These are phyloP conservation scores for Harpegnathos saltator DNA, from an alignment of 1,140 invertebrate species.

Conservation along the genomic window DNA sequence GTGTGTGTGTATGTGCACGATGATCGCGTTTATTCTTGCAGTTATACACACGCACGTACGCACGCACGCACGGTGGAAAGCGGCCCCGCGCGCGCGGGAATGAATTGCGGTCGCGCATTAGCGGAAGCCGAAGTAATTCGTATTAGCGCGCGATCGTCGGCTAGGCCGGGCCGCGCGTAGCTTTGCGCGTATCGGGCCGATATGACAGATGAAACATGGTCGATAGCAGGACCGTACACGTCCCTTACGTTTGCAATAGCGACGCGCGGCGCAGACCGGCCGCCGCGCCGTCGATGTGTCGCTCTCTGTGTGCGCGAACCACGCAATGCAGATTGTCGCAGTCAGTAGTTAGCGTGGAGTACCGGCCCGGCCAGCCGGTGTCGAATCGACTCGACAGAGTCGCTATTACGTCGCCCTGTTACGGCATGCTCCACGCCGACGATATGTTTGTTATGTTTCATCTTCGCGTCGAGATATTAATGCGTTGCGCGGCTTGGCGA, in stretches of 20 bases:
- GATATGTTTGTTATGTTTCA: slow-evolving; percentile 55
- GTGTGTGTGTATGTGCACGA: not conserved
- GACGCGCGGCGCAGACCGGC: not conserved
- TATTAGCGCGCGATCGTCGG: slow-evolving; percentile 50
- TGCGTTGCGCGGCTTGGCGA: not conserved
- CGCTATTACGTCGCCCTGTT: not conserved
- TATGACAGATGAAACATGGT: slow-evolving; percentile 59
- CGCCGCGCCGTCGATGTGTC: slow-evolving; percentile 33
- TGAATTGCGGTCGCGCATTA: slow-evolving; percentile 47
- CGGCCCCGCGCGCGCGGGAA: slow-evolving; percentile 4
- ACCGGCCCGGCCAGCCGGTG: slow-evolving; percentile 13
- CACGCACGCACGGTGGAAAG: slow-evolving; percentile 2
- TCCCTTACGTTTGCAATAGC: slow-evolving; percentile 57
- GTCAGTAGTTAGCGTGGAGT: slow-evolving; percentile 51
- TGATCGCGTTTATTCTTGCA: slow-evolving; percentile 30
- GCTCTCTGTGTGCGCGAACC: slow-evolving; percentile 23
- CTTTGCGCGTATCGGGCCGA: slow-evolving; percentile 53
- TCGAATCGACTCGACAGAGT: slow-evolving; percentile 54
- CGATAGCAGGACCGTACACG: slow-evolving; percentile 28
- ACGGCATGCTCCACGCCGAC: slow-evolving; percentile 18
- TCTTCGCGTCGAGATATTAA: slow-evolving; percentile 49
- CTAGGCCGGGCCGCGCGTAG: slow-evolving; percentile 25
- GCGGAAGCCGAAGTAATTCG: slow-evolving; percentile 58
- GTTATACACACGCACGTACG: slow-evolving; percentile 1
- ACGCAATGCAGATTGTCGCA: slow-evolving; percentile 59